Evolutionary conservation across 1,140 invertebrate genomes (phyloP).

Genomic region (Aphelinus atriplicis): DNA sequence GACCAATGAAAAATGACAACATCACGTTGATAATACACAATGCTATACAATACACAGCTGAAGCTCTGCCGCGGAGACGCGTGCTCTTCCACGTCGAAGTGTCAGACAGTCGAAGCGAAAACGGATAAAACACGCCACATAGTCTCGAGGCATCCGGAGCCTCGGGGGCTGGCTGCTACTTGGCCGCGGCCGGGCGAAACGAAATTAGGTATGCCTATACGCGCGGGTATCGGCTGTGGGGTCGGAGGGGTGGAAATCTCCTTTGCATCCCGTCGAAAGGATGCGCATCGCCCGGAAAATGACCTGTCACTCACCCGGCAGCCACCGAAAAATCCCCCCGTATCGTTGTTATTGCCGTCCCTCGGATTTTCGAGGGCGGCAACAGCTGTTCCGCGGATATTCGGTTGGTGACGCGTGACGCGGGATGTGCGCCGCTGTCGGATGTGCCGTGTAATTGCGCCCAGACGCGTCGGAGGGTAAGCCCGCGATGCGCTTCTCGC

Average conservation of each 20-base stretch:
- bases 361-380: slow-evolving; percentile 27
- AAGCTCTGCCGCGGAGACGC: too few relatives aligned
- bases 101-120: too few relatives aligned
- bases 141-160: too few relatives aligned
- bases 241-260: neutral
- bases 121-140: too few relatives aligned
- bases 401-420: neutral
- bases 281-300: slow-evolving; percentile 62
- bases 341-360: too few relatives aligned
- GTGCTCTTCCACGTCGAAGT: too few relatives aligned
- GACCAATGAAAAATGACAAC: too few relatives aligned
- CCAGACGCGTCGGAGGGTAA: neutral
- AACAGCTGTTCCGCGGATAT: slow-evolving; percentile 28
- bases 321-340: too few relatives aligned
- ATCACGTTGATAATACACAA: too few relatives aligned
- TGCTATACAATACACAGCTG: too few relatives aligned
- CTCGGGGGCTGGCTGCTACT: too few relatives aligned
- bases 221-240: neutral
- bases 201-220: slow-evolving; percentile 16
- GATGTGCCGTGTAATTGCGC: slow-evolving; percentile 22
- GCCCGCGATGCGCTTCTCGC: neutral
- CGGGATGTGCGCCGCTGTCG: slow-evolving; percentile 9
- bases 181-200: neutral
- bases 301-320: slow-evolving; percentile 57
- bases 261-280: slow-evolving; percentile 47